Conservation (phyloP, 2,113 vertebrate species). For the Zosterops lateralis region DNA sequence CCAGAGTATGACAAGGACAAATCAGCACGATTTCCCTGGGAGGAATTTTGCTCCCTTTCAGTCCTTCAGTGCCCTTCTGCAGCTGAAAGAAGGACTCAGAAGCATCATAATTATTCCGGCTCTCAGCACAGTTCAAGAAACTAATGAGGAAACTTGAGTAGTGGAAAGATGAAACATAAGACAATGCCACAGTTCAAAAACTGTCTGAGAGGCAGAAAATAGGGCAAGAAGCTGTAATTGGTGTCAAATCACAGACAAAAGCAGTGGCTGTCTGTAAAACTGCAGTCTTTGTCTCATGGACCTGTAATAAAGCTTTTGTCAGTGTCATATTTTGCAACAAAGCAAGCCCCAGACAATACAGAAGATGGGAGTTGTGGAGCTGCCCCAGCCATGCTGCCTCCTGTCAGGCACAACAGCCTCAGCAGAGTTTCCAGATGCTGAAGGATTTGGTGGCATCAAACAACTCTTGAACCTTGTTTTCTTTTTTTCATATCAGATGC, state of each 20-base stretch:
- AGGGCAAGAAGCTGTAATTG: not conserved
- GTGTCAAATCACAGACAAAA: not conserved
- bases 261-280: not conserved
- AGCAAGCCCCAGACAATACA: not conserved
- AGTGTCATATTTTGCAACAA: not conserved
- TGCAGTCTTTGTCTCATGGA: not conserved
- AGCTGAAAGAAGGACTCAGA: not conserved
- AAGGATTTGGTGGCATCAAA: not conserved
- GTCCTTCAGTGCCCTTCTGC: not conserved
- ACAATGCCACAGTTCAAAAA: not conserved
- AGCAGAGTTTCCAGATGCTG: not conserved
- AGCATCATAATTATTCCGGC: not conserved
- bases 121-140: not conserved
- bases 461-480: not conserved
- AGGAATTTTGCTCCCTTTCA: not conserved
- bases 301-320: not conserved
- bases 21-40: not conserved
- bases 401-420: not conserved
- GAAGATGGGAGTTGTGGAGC: not conserved
- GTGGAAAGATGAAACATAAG: not conserved
- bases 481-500: not conserved
- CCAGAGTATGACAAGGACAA: not conserved
- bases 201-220: not conserved
- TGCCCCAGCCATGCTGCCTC: not conserved
- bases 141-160: not conserved